Evolutionary conservation across 2,797 vertebrate species (phyloP), one percentile per base, ranked within the genome.

Genomic region (Acropternis orthonyx): DNA sequence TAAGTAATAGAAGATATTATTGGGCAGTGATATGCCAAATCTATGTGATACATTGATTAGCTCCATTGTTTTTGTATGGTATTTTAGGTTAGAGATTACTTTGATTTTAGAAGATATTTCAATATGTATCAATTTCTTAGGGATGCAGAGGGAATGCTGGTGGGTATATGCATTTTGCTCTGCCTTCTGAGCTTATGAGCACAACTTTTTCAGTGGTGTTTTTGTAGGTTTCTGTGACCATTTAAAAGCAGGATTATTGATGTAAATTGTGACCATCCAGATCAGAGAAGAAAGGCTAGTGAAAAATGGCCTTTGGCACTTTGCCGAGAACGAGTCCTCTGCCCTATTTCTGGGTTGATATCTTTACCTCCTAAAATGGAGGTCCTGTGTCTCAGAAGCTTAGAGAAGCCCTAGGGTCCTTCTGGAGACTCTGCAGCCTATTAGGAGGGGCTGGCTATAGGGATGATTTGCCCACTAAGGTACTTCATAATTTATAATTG

Each of bases 1-100:
- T 79, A 82, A 94, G 75, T 63, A 91, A 81, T 12, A 81, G 76
- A 76, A 87, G 32, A 44, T 48, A 27, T 67, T 93, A 61, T 28
- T 85, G 65, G 68, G 34, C 49, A 92, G 58, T 46, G 46, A 56
- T 76, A 30, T 23, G 44, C 67, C 34, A 14, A 32, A 54, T 81
- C 61, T 79, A 1, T 2, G 8, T 49, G 48, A 49, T 59, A 36
- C 19, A 36, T 67, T 0, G 0, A 58, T 59, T 37, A 51, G 28
- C n/a, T 83, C 17, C 44, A 61, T 90, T 88, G 55, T 12, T 87
- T 92, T 90, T 82, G 8, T 67, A 13, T 43, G 10, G n/a, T 86
- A 48, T 88, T 89, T 82, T 66, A 59, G 51, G 19, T 81, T 66
- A 76, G 59, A 73, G 22, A 36, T 78, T 59, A 24, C 46, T 58